These are phyloP conservation scores for Lasiommata megera DNA, from an alignment of 2,888 invertebrate species.

Conservation along the genomic window DNA sequence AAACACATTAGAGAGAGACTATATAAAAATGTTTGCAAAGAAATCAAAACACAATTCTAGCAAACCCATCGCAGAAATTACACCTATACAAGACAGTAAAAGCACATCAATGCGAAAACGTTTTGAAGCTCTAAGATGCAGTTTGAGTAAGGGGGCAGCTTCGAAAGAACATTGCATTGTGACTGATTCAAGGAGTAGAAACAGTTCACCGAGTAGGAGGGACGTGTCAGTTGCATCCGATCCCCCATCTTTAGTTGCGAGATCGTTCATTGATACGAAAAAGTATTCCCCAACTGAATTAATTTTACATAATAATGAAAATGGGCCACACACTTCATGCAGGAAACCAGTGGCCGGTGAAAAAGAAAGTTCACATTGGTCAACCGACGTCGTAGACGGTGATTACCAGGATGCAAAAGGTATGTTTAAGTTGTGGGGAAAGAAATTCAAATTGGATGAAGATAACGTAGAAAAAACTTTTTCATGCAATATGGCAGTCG, in stretches of 20 bases:
- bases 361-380: conserved; percentile 38
- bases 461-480: conserved; percentile 35
- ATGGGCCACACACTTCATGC: conserved; percentile 29
- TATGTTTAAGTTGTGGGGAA: conserved; percentile 67
- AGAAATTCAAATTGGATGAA: conserved; percentile 61
- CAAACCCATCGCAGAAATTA: conserved; percentile 38
- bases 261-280: conserved; percentile 53
- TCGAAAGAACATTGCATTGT: conserved; percentile 39
- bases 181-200: conserved; percentile 39
- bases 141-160: conserved; percentile 50
- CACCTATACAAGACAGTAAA: conserved; percentile 44
- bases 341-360: conserved; percentile 31
- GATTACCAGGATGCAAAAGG: conserved; percentile 55
- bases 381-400: conserved; percentile 40
- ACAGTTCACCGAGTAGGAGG: conserved; percentile 43
- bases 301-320: conserved; percentile 27
- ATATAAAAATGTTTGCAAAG: conserved; percentile 52
- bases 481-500: conserved; percentile 32
- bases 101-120: conserved; percentile 55
- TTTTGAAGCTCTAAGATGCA: conserved; percentile 57
- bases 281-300: conserved; percentile 40
- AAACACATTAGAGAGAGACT: conserved; percentile 62
- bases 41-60: conserved; percentile 41
- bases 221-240: conserved; percentile 63
- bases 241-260: conserved; percentile 58